phyloP scores from a whole-genome alignment of 30 jellyfish, hydroid and myxozoan species.

The Aurelia aurita complex sp. Pacific region DNA sequence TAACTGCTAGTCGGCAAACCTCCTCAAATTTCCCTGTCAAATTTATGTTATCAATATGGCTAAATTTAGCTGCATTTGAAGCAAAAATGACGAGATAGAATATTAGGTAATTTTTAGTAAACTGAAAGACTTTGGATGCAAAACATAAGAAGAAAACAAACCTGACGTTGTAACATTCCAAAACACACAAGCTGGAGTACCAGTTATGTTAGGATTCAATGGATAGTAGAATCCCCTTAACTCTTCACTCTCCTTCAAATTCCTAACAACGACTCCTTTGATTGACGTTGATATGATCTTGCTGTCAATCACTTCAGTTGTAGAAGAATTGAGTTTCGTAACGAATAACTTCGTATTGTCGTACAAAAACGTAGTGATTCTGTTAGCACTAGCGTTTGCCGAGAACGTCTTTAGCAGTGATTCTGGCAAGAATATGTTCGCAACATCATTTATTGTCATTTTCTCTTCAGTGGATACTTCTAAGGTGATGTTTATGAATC shows the following conservation, averaged over 20 bases:
- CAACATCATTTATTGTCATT: slow-evolving; percentile 9
- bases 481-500: slow-evolving; percentile 22
- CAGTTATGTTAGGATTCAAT: slow-evolving; percentile 28
- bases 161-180: slow-evolving; percentile 48
- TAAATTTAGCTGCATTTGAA: too few relatives aligned
- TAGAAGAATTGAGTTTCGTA: slow-evolving; percentile 10
- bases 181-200: slow-evolving; percentile 29
- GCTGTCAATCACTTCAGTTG: slow-evolving; percentile 35
- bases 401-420: slow-evolving; percentile 9
- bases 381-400: background rate
- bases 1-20: too few relatives aligned
- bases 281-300: slow-evolving; percentile 55
- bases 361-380: slow-evolving; percentile 42
- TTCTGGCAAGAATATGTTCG: slow-evolving; percentile 39
- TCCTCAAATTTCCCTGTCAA: too few relatives aligned
- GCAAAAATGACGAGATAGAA: too few relatives aligned
- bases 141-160: background rate
- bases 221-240: slow-evolving; percentile 36
- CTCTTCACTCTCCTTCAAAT: slow-evolving; percentile 34
- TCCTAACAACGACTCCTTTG: slow-evolving; percentile 18
- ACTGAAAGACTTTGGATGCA: too few relatives aligned
- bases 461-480: background rate
- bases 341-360: slow-evolving; percentile 45
- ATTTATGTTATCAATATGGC: too few relatives aligned
- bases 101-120: too few relatives aligned